A percentile compares a stretch with the other conserved stretches of the same genome.
phyloP scores from a whole-genome alignment of 1,140 invertebrate species.

The Sarcophaga peregrina region DNA sequence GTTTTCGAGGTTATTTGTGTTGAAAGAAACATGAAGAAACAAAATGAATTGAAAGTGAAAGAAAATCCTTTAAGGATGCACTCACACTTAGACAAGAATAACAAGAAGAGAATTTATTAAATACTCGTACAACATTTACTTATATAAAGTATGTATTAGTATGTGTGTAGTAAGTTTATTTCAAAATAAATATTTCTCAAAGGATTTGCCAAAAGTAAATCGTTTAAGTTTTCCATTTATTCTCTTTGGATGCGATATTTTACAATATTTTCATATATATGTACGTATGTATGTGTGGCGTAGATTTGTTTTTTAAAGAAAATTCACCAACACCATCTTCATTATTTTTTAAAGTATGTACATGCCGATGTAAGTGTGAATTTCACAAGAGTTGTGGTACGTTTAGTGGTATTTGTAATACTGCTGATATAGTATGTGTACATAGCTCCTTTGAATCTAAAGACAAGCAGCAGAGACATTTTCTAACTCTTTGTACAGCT shows the following conservation, averaged over 20 bases:
- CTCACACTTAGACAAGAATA: background rate
- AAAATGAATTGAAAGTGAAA: conserved; percentile 25
- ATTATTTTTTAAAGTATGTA: background rate
- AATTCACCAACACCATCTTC: background rate
- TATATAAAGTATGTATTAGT: background rate
- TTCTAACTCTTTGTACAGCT: too few species aligned
- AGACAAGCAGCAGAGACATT: too few species aligned
- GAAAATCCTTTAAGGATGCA: conserved; percentile 36
- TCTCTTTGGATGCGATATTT: background rate
- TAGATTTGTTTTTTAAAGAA: background rate
- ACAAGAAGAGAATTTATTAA: background rate
- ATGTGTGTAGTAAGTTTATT: conserved; percentile 17
- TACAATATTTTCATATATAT: background rate
- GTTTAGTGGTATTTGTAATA: too few species aligned
- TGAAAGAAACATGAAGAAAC: background rate
- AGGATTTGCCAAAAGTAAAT: conserved; percentile 39
- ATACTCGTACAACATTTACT: background rate
- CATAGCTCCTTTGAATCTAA: too few species aligned
- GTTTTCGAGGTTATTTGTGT: background rate
- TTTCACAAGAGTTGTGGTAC: too few species aligned
- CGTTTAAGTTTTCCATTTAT: conserved; percentile 8
- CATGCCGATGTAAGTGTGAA: background rate
- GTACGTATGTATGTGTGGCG: background rate
- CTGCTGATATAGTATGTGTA: too few species aligned
- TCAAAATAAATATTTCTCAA: conserved; percentile 39